These are phyloP conservation scores for Microtus ochrogaster DNA, from an alignment of 2,113 vertebrate genomes.

Conservation along the genomic window DNA sequence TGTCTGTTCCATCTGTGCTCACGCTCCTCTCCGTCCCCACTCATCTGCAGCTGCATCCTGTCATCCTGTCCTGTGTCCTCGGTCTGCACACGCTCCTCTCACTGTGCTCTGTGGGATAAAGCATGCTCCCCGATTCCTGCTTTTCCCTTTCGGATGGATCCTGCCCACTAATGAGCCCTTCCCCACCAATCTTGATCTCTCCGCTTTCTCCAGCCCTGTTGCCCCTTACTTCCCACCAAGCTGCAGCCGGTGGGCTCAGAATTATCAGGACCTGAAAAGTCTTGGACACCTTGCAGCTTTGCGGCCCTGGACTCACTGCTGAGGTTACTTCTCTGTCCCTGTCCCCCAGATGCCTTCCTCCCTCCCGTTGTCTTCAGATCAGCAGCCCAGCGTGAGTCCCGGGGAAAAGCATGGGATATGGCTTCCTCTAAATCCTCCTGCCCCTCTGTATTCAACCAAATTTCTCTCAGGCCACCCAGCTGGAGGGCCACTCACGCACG, in stretches of 20 bases:
- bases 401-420: background rate
- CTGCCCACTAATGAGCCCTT: background rate
- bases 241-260: background rate
- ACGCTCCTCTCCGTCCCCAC: background rate
- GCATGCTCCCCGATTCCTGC: background rate
- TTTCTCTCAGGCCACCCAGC: background rate
- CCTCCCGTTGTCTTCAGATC: background rate
- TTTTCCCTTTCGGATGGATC: background rate
- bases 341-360: background rate
- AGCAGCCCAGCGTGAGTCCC: background rate
- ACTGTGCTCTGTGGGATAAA: background rate
- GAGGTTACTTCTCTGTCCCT: background rate
- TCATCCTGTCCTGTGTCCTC: background rate
- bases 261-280: background rate
- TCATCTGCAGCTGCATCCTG: background rate
- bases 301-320: background rate
- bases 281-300: background rate
- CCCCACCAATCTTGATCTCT: background rate
- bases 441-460: background rate
- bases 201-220: background rate
- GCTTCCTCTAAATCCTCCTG: background rate
- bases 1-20: too few relatives aligned
- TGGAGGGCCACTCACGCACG: background rate
- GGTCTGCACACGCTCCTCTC: background rate
- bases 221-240: background rate